Evolutionary conservation across 2,888 invertebrate species (phyloP).

Genomic region (Polyommatus iphigenia): DNA sequence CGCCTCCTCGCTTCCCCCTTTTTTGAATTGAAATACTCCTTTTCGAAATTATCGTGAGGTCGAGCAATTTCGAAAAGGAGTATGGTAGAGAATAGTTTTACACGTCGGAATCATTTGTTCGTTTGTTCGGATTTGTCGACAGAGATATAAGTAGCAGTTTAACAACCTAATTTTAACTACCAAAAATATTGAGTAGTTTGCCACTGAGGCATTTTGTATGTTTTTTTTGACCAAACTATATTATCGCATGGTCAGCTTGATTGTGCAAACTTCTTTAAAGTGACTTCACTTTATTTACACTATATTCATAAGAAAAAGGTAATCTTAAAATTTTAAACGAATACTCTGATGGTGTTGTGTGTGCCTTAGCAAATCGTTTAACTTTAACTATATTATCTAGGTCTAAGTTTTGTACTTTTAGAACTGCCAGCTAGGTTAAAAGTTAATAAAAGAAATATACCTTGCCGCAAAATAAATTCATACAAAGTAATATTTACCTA

Average conservation of each 20-base stretch:
- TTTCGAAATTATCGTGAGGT: constrained; percentile 75
- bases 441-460: neutral
- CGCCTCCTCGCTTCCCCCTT: constrained; percentile 85
- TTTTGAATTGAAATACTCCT: constrained; percentile 86
- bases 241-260: neutral
- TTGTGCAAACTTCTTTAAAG: too few relatives aligned
- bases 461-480: neutral
- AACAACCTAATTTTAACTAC: too few relatives aligned
- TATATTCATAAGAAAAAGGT: neutral
- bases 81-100: constrained; percentile 49
- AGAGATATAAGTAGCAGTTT: neutral
- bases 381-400: neutral
- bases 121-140: too few relatives aligned
- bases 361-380: neutral
- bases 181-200: too few relatives aligned
- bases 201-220: too few relatives aligned
- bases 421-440: constrained; percentile 1
- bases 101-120: neutral
- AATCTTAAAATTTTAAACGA: neutral
- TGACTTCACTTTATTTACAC: too few relatives aligned
- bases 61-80: constrained; percentile 78
- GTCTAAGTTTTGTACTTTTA: constrained; percentile 13
- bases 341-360: neutral
- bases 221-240: neutral
- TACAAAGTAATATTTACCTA: neutral